Conservation (phyloP, 2,888 invertebrate species). For the Dicranocentrus wangi region DNA sequence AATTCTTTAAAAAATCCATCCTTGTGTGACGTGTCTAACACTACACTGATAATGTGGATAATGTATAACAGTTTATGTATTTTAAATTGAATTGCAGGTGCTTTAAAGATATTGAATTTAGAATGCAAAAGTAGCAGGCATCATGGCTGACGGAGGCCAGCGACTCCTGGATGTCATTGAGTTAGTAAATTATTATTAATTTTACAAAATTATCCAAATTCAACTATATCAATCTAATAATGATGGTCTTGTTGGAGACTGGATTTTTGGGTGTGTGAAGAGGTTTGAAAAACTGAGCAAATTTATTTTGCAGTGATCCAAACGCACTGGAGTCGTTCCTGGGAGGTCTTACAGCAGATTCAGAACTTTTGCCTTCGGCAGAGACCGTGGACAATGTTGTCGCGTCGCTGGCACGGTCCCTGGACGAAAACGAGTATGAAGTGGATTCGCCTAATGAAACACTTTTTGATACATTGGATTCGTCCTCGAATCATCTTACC, state of each 20-base stretch:
- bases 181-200: slow-evolving; percentile 62
- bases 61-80: no score
- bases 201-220: background rate
- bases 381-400: slow-evolving; percentile 72
- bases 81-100: no score
- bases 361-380: slow-evolving; percentile 70
- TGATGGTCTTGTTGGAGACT: no score
- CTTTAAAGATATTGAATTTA: slow-evolving; percentile 65
- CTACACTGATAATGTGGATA: no score
- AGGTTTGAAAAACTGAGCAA: no score
- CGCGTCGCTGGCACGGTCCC: slow-evolving; percentile 71
- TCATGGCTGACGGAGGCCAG: slow-evolving; percentile 73
- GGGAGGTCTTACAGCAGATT: slow-evolving; percentile 70
- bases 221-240: no score
- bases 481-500: slow-evolving; percentile 72
- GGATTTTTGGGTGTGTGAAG: no score
- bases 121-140: slow-evolving; percentile 71
- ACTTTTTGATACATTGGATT: slow-evolving; percentile 71
- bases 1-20: no score
- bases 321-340: slow-evolving; percentile 73
- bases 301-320: slow-evolving; percentile 71
- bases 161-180: slow-evolving; percentile 73
- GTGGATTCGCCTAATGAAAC: slow-evolving; percentile 73
- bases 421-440: slow-evolving; percentile 70
- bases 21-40: no score